phyloP scores from a whole-genome alignment of 2,888 invertebrate genomes.

The Sinelater perroti region DNA sequence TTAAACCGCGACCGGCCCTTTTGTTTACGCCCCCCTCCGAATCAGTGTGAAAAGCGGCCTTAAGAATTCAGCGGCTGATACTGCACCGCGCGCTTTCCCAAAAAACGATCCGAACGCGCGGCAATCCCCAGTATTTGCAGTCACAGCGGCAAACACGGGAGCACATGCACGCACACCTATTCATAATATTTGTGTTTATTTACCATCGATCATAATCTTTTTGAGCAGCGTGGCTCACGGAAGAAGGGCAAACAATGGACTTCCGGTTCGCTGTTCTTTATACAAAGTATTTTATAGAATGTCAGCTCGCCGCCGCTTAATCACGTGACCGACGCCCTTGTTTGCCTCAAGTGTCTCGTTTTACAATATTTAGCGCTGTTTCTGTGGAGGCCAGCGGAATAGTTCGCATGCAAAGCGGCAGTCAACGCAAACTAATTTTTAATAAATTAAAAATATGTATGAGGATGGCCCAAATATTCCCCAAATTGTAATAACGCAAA shows the following conservation, averaged over 20 bases:
- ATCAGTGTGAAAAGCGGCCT: no score
- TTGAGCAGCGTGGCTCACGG: slow-evolving; percentile 41
- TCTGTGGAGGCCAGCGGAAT: no score
- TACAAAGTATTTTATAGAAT: slow-evolving; percentile 38
- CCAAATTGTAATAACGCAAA: no score
- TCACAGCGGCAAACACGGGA: slow-evolving; percentile 31
- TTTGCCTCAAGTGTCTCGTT: slow-evolving; percentile 25
- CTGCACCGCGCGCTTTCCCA: slow-evolving; percentile 5
- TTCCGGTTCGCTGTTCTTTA: slow-evolving; percentile 40
- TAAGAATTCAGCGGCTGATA: no score
- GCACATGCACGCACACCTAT: slow-evolving; percentile 29
- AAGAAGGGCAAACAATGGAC: slow-evolving; percentile 40
- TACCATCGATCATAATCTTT: slow-evolving; percentile 42
- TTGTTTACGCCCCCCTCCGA: no score
- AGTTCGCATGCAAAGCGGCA: no score
- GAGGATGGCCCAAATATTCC: no score
- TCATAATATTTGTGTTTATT: slow-evolving; percentile 40
- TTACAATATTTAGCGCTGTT: background rate
- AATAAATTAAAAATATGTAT: no score
- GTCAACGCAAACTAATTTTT: no score
- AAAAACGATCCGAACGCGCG: slow-evolving; percentile 17
- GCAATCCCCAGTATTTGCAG: slow-evolving; percentile 33
- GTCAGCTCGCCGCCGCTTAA: slow-evolving; percentile 33
- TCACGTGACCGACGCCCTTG: slow-evolving; percentile 35
- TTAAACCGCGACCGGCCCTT: slow-evolving; percentile 4